Evolutionary conservation across 1,140 invertebrate species (phyloP), one percentile per base, ranked within the genome.

Genomic region (Drosophila asahinai): DNA sequence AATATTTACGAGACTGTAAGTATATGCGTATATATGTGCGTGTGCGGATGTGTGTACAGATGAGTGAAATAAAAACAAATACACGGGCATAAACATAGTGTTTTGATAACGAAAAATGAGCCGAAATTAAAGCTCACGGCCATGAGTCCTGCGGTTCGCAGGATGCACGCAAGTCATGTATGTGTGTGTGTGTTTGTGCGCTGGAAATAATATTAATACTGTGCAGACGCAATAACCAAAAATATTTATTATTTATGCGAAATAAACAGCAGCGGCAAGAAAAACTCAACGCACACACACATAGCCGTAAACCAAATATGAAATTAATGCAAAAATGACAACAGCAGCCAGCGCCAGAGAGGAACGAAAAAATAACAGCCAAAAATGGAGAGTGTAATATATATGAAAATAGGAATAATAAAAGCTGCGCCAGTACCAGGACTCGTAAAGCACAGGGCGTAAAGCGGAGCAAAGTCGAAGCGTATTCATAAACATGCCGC

Each of bases 271-370:
- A 86, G 73, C 70, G 71, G 75, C 64, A 80, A 72, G 68, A 83
- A 81, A 74, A 80, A 75, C 77, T 67, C 71, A 73, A 73, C 61
- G 49, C 68, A 68, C 40, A 67, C 19, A 48, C 30, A 51, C 30
- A 51, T 27, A 67, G 36, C 65, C 77, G 74, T 71, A 67, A 62
- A 82, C 71, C 74, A 86, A 86, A 86, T 86, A 87, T 87, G 83
- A 91, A 90, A 90, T 90, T 90, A 90, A 90, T 90, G 86, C 86
- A 90, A 90, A 90, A 90, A 86, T 86, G 86, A 90, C 86, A 90
- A 86, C 81, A 82, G 86, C 86, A 86, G 79, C 73, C 42, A 57
- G 52, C 33, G 25, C 51, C 54, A 42, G 66, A 59, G 67, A 51
- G 45, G 77, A 64, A 65, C 14, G 27, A 51, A 55, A 59, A 66